Percentiles rank a stretch among this genome's conserved stretches.
phyloP scores from a whole-genome alignment of 2,888 invertebrate species.

The Pemphredon lugubris region DNA sequence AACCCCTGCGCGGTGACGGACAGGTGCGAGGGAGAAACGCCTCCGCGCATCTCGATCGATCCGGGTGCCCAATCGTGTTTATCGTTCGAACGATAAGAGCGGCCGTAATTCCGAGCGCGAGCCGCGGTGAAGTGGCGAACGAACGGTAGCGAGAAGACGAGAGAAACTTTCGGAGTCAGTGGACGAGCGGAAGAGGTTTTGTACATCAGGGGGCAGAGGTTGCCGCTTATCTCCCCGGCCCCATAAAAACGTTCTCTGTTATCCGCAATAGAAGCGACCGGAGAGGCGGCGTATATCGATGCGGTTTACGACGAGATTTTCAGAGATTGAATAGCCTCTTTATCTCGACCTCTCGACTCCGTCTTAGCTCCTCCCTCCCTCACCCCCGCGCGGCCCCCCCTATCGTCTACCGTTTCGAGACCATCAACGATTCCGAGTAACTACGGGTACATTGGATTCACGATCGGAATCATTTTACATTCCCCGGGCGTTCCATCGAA shows the following conservation, averaged over 20 bases:
- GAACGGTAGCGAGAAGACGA: slow-evolving; percentile 43
- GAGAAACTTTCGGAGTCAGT: slow-evolving; percentile 45
- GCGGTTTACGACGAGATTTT: slow-evolving; percentile 65
- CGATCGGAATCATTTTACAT: no score
- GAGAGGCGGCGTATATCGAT: slow-evolving; percentile 44
- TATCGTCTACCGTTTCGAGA: neutral
- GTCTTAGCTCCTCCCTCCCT: neutral
- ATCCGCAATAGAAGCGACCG: slow-evolving; percentile 62
- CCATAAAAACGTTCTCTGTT: slow-evolving; percentile 76
- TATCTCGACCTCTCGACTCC: slow-evolving; percentile 53
- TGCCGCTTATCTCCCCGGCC: slow-evolving; percentile 69
- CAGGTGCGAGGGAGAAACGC: neutral
- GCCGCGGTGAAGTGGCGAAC: no score
- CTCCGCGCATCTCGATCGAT: neutral
- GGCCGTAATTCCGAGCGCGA: neutral
- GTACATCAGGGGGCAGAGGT: slow-evolving; percentile 72
- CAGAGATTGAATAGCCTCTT: slow-evolving; percentile 69
- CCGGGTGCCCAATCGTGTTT: neutral
- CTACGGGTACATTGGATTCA: no score
- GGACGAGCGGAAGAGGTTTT: slow-evolving; percentile 74
- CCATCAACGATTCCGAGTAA: slow-evolving; percentile 14
- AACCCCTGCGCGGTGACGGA: neutral
- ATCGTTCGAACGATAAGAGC: neutral
- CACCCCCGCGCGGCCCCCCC: neutral
- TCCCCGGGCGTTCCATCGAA: no score